A percentile compares a stretch with the other conserved stretches of the same genome.
phyloP scores from a whole-genome alignment of 92 coral and sea anemone species.

The Pocillopora grandis region DNA sequence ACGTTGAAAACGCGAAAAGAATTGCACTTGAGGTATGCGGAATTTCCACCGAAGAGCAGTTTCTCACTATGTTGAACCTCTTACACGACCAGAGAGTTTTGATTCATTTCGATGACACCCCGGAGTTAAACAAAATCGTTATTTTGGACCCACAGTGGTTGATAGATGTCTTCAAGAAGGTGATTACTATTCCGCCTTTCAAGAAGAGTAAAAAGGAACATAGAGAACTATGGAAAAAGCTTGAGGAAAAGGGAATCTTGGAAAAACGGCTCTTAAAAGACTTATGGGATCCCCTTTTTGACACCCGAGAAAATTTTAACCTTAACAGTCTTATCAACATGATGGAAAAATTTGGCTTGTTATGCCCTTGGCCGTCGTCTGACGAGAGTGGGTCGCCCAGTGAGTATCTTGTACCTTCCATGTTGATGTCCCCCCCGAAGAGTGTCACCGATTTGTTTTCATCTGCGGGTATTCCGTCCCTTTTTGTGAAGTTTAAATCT shows the following conservation, averaged over 20 bases:
- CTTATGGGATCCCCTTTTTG: not conserved
- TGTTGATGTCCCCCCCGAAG: not conserved
- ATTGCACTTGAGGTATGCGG: not conserved
- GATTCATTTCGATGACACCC: not conserved
- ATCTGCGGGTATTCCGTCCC: slow-evolving; percentile 1
- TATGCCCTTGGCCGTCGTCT: not conserved
- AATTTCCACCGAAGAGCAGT: not conserved
- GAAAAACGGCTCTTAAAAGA: not conserved
- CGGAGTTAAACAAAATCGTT: not conserved
- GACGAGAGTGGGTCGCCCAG: not conserved
- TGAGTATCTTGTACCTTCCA: not conserved
- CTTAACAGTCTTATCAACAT: not conserved
- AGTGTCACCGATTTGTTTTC: not conserved
- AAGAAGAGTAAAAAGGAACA: not conserved
- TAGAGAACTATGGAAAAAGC: not conserved
- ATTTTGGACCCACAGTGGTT: not conserved
- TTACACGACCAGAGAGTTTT: slow-evolving; percentile 3
- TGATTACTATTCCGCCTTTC: not conserved
- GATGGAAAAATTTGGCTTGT: not conserved
- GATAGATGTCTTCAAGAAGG: not conserved
- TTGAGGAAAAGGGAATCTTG: slow-evolving; percentile 2
- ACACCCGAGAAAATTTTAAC: not conserved
- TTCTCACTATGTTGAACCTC: not conserved
- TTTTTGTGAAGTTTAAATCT: not conserved
- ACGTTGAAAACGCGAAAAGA: not conserved